These are phyloP conservation scores for Neotoxoptera formosana DNA, from an alignment of 1,140 invertebrate genomes.

Conservation along the genomic window DNA sequence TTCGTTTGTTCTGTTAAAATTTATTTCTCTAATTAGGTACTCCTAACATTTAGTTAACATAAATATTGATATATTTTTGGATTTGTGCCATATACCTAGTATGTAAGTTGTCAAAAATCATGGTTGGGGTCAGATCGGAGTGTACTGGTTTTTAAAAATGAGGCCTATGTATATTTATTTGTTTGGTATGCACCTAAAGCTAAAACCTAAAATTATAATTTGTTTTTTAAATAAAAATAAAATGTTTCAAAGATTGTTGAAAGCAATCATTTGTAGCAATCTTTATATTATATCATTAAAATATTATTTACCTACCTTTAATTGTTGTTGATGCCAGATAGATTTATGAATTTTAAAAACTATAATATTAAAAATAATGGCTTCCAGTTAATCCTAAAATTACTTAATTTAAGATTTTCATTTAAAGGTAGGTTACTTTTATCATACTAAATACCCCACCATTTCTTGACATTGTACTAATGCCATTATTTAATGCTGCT, in stretches of 20 bases:
- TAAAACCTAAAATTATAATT: not conserved
- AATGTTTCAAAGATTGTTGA: not conserved
- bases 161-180: not conserved
- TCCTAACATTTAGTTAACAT: conserved; percentile 8
- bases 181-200: not conserved
- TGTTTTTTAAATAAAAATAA: not conserved
- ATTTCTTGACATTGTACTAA: not conserved
- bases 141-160: too few relatives aligned
- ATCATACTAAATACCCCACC: not conserved
- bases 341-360: too few relatives aligned
- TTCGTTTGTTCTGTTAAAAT: not conserved
- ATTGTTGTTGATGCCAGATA: not conserved
- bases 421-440: too few relatives aligned
- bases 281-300: too few relatives aligned
- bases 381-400: too few relatives aligned
- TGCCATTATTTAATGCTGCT: not conserved
- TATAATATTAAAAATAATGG: too few relatives aligned
- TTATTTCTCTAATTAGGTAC: too few relatives aligned
- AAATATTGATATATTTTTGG: conserved; percentile 7
- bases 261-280: not conserved
- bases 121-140: not conserved
- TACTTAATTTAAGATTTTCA: too few relatives aligned
- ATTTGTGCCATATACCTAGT: conserved; percentile 12
- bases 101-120: conserved; percentile 17
- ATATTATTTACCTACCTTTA: not conserved